phyloP scores from a whole-genome alignment of 2,797 vertebrate genomes.

The Emydoidea blandingii region DNA sequence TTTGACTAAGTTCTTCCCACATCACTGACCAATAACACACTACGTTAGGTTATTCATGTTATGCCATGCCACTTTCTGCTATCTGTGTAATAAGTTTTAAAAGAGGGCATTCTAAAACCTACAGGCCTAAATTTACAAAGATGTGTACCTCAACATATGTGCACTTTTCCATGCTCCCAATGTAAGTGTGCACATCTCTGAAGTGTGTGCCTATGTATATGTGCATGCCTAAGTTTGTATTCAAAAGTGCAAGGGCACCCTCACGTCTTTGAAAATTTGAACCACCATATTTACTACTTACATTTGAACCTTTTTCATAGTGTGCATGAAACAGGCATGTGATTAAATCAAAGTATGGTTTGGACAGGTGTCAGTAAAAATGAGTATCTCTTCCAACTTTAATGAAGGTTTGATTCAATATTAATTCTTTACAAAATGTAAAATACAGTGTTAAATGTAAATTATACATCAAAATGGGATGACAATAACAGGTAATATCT shows the following conservation, averaged over 20 bases:
- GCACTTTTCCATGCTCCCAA: neutral
- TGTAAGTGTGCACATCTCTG: neutral
- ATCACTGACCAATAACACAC: neutral
- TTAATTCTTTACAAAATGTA: neutral
- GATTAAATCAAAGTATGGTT: neutral
- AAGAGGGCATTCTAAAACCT: neutral
- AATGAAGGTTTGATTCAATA: neutral
- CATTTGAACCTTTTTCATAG: neutral
- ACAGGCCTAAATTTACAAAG: neutral
- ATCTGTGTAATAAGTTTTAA: neutral
- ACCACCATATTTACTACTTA: neutral
- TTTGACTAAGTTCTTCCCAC: neutral
- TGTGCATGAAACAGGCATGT: neutral
- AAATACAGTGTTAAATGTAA: neutral
- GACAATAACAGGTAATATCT: neutral
- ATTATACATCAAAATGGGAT: neutral
- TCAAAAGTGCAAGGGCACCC: neutral
- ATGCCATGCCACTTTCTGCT: neutral
- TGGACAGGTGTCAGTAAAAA: neutral
- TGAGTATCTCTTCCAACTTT: neutral
- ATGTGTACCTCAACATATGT: neutral
- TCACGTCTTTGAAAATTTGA: neutral
- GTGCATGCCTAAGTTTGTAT: neutral
- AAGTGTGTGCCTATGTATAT: neutral
- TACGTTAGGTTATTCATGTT: neutral